Evolutionary conservation across 2,113 vertebrate species (phyloP), one percentile per base, ranked within the genome.

Genomic region (Centropristis striata): DNA sequence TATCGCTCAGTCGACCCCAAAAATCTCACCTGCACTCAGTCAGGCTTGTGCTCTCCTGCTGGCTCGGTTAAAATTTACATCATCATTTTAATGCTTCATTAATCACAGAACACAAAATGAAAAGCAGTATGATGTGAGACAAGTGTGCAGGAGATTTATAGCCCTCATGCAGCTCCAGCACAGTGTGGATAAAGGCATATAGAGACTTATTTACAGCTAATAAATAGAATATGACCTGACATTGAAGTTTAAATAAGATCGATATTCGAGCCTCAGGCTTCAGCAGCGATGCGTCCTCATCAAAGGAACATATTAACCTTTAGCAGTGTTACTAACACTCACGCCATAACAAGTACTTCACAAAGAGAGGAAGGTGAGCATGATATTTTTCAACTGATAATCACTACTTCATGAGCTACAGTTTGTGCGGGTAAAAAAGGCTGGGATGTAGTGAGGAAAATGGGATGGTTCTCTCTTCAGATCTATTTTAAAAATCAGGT

Each of bases 201-300:
- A 27, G 27, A 71, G 27, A 5, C 32, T 66, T 55, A 80, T 82
- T 73, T 50, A 72, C 58, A 68, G 60, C 50, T 50, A 2, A 64
- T 83, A 47, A 69, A 87, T 81, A 84, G 84, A 86, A 81, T 70
- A 81, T 78, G 55, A 66, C 65, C 25, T 55, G 64, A 86, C 49
- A 71, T 16, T 71, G 27, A 78, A 70, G 68, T 71, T 87, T 60
- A 83, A 85, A 61, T 50, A 46, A 27, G 42, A 88, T 90, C 77
- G 63, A 86, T 85, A 83, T 18, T n/a, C n/a, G 73, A n/a, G 73
- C 73, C 61, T 58, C 47, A 37, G 77, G 85, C 78, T 46, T 72
- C 27, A 47, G 74, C n/a, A 36, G 53, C 13, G 10, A 72, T 7
- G 20, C 58, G 25, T 57, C 27, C 39, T 76, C 67, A 75, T 82